phyloP scores from a whole-genome alignment of 1,140 invertebrate genomes.

The Babylonia areolata region DNA sequence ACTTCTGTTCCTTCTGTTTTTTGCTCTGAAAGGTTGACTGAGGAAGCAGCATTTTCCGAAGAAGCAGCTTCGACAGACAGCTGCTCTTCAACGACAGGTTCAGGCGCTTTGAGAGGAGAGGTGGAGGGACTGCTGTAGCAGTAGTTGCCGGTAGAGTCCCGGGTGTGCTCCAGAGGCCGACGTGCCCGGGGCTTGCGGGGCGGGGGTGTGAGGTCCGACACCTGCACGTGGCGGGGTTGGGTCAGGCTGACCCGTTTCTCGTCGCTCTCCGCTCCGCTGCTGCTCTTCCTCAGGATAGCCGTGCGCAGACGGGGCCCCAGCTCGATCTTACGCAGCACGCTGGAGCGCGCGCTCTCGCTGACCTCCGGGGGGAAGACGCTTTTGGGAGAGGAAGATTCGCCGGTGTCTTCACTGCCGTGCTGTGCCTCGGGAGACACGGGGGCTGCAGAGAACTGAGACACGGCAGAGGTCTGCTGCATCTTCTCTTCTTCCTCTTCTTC shows the following conservation, averaged over 20 bases:
- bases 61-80: not conserved
- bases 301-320: slow-evolving; percentile 31
- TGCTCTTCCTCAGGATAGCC: slow-evolving; percentile 33
- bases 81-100: not conserved
- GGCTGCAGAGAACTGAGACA: not conserved
- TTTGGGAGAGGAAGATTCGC: not conserved
- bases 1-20: not conserved
- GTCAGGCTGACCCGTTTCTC: slow-evolving; percentile 32
- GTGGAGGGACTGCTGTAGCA: not conserved
- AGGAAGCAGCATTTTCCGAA: not conserved
- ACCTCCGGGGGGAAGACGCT: not conserved
- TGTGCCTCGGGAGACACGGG: not conserved
- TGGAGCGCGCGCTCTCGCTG: slow-evolving; percentile 27
- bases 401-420: not conserved
- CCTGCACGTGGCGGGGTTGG: slow-evolving; percentile 26
- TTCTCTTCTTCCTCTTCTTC: not conserved
- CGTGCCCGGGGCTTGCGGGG: slow-evolving; percentile 12
- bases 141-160: not conserved
- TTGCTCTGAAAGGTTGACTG: not conserved
- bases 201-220: slow-evolving; percentile 13
- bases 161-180: slow-evolving; percentile 19
- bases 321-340: slow-evolving; percentile 13
- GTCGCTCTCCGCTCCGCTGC: slow-evolving; percentile 7
- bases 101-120: not conserved
- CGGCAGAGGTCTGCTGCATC: not conserved